Evolutionary conservation across 2,113 vertebrate genomes (phyloP).

Genomic region (Scatophagus argus): DNA sequence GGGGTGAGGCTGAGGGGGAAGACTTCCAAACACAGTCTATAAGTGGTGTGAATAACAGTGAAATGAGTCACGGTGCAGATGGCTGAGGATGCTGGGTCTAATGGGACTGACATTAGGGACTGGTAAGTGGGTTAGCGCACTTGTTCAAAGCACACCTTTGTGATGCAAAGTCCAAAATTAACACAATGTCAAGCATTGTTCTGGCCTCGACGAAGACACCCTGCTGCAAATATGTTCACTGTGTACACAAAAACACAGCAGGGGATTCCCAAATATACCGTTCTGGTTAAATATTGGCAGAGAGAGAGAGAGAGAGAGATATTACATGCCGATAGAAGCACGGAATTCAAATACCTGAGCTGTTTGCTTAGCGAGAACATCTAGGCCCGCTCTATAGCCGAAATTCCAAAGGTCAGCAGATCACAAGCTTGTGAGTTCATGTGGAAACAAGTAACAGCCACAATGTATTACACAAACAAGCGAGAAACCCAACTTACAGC

Average conservation of each 20-base stretch:
- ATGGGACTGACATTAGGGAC: slow-evolving; percentile 37
- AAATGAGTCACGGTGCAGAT: slow-evolving; percentile 73
- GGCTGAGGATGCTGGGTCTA: slow-evolving; percentile 47
- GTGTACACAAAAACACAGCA: slow-evolving; percentile 9
- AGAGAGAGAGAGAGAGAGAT: background rate
- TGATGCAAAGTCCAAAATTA: slow-evolving; percentile 23
- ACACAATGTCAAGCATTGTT: slow-evolving; percentile 20
- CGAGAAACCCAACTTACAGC: background rate
- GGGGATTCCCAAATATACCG: slow-evolving; percentile 49
- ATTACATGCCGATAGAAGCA: slow-evolving; percentile 5
- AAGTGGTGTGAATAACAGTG: slow-evolving; percentile 71
- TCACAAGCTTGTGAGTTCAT: slow-evolving; percentile 34
- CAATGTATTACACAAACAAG: background rate
- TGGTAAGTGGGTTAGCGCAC: background rate
- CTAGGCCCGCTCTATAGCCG: slow-evolving; percentile 27
- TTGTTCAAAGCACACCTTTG: slow-evolving; percentile 38
- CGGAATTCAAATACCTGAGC: slow-evolving; percentile 33
- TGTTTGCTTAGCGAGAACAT: slow-evolving; percentile 60
- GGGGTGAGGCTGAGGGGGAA: slow-evolving; percentile 46
- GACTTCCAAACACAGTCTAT: slow-evolving; percentile 44
- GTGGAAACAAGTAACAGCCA: slow-evolving; percentile 34
- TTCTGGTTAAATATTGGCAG: slow-evolving; percentile 67
- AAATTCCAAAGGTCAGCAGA: slow-evolving; percentile 71
- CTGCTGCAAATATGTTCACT: background rate
- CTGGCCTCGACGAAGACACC: background rate